Percentiles rank a stretch among this genome's conserved stretches.
phyloP scores from a whole-genome alignment of 2,113 vertebrate species.

The Python bivittatus region DNA sequence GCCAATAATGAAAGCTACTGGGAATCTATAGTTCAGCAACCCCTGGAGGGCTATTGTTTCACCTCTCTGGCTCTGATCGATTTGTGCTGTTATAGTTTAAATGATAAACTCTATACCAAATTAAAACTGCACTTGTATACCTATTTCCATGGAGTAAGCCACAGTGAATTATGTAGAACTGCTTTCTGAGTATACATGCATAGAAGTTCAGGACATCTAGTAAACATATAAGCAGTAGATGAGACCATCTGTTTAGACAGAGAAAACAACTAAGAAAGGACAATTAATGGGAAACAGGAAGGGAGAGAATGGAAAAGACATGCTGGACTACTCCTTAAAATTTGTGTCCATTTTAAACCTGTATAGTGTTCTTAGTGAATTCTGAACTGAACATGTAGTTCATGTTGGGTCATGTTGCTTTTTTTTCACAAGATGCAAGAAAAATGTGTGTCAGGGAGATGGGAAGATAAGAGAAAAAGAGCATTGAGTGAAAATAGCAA shows the following conservation, averaged over 20 bases:
- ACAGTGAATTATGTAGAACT: background rate
- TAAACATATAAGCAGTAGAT: background rate
- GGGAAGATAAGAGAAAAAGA: no score
- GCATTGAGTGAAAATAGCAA: background rate
- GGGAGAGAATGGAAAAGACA: background rate
- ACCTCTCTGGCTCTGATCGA: background rate
- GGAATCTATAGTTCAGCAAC: background rate
- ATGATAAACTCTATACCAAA: background rate
- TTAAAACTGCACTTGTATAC: background rate
- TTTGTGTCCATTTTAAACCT: background rate
- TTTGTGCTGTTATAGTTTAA: background rate
- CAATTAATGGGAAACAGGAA: background rate
- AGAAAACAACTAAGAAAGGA: background rate
- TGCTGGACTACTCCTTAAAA: background rate
- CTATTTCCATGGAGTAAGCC: no score
- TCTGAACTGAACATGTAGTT: background rate
- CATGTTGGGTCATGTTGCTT: background rate
- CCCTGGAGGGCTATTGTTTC: background rate
- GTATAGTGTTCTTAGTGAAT: background rate
- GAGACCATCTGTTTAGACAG: background rate
- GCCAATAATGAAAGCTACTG: background rate
- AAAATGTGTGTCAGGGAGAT: background rate
- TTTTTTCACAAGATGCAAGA: background rate
- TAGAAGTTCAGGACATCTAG: background rate
- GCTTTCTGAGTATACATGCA: background rate